Evolutionary conservation across 2,888 invertebrate genomes (phyloP).

Genomic region (Parelbella ahira): DNA sequence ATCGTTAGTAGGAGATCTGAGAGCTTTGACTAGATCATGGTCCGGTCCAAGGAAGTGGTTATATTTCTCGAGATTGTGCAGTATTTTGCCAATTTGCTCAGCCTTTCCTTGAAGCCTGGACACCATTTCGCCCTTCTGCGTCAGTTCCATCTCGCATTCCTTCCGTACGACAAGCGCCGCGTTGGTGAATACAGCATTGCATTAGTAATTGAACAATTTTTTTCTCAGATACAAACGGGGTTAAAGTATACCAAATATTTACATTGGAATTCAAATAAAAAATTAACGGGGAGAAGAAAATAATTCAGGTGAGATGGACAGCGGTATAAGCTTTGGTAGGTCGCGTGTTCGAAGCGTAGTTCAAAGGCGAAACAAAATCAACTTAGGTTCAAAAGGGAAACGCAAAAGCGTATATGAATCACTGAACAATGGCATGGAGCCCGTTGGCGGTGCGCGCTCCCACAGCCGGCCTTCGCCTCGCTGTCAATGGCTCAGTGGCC

Average conservation of each 20-base stretch:
- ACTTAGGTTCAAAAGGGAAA: constrained; percentile 2
- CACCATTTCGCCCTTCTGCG: constrained; percentile 98
- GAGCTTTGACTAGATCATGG: constrained; percentile 76
- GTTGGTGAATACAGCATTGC: constrained; percentile 68
- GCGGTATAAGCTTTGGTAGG: constrained; percentile 18
- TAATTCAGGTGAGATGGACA: constrained; percentile 26
- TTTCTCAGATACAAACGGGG: too few relatives aligned
- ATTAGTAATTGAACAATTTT: constrained; percentile 52
- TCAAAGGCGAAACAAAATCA: constrained; percentile 1
- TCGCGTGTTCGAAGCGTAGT: constrained; percentile 8
- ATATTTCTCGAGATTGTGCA: constrained; percentile 94
- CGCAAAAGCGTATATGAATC: constrained; percentile 16
- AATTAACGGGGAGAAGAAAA: too few relatives aligned
- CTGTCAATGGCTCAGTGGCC: constrained; percentile 38
- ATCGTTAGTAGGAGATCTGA: constrained; percentile 71
- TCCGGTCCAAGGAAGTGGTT: constrained; percentile 85
- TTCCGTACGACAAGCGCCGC: constrained; percentile 76
- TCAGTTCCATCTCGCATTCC: constrained; percentile 97
- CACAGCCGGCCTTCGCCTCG: constrained; percentile 38
- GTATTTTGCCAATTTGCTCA: constrained; percentile 95
- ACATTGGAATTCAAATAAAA: too few relatives aligned
- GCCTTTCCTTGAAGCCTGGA: constrained; percentile 96
- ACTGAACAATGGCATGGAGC: constrained; percentile 27
- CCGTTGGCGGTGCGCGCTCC: constrained; percentile 54
- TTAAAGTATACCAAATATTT: too few relatives aligned